A percentile compares a stretch with the other conserved stretches of the same genome.
Conservation (phyloP, 2,888 invertebrate species). For the Pantelozetes paolii region DNA sequence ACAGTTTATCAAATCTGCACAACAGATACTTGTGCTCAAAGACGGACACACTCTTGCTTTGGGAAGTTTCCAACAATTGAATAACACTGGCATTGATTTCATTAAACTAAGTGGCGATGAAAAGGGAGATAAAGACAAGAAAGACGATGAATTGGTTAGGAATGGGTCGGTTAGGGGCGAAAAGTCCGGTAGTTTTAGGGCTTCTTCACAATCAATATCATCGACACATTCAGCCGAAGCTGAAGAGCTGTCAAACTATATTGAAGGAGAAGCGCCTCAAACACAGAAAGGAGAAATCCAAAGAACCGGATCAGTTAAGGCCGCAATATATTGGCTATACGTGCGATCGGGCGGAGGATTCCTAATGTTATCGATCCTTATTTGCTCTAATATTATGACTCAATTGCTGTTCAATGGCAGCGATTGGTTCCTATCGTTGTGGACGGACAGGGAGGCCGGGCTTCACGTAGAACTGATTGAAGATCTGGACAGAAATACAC, state of each 20-base stretch:
- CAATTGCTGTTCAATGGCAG: constrained; percentile 44
- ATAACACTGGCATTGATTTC: constrained; percentile 42
- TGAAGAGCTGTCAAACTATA: constrained; percentile 25
- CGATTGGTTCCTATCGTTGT: constrained; percentile 44
- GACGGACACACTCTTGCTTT: constrained; percentile 46
- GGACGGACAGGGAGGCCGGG: constrained; percentile 43
- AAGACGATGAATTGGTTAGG: background rate
- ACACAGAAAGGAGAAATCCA: constrained; percentile 18
- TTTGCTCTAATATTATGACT: constrained; percentile 29
- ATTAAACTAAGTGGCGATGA: constrained; percentile 37
- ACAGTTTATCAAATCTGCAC: constrained; percentile 54
- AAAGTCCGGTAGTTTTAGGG: background rate
- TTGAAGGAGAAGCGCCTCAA: constrained; percentile 39
- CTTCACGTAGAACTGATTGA: constrained; percentile 9
- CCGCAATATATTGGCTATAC: constrained; percentile 41
- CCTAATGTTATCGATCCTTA: background rate
- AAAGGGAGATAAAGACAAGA: background rate
- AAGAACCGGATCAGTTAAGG: constrained; percentile 31
- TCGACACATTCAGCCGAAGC: constrained; percentile 29
- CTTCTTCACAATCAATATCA: background rate
- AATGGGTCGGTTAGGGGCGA: background rate
- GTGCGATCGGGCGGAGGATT: constrained; percentile 39
- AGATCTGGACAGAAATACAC: background rate
- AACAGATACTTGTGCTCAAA: constrained; percentile 54
- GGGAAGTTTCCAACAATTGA: constrained; percentile 41